These are phyloP conservation scores for Homarus gammarus DNA, from an alignment of 2,888 invertebrate genomes.

Conservation along the genomic window DNA sequence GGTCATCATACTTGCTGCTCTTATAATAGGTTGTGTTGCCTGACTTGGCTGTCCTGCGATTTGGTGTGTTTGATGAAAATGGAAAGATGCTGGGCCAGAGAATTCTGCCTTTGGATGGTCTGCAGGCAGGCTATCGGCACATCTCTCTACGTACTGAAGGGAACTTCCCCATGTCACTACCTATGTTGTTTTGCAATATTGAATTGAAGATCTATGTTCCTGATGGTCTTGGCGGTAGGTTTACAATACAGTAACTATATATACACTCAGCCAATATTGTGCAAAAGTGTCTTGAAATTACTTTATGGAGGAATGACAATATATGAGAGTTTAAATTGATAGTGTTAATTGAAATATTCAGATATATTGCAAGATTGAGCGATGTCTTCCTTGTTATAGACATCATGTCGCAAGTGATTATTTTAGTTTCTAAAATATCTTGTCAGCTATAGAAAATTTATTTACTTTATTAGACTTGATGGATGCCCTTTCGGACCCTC, in stretches of 20 bases:
- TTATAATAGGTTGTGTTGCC: slow-evolving; percentile 89
- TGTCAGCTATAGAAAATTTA: neutral
- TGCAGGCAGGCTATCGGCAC: slow-evolving; percentile 98
- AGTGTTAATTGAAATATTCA: neutral
- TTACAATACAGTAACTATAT: neutral
- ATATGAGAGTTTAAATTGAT: neutral
- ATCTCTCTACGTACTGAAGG: slow-evolving; percentile 98
- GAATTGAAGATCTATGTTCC: slow-evolving; percentile 99
- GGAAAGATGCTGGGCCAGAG: slow-evolving; percentile 97
- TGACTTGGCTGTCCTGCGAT: slow-evolving; percentile 96
- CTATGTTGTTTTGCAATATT: slow-evolving; percentile 99
- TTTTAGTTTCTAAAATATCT: no score
- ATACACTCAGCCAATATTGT: neutral
- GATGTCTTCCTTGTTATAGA: no score
- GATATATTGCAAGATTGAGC: no score
- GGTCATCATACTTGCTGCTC: no score
- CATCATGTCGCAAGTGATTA: no score
- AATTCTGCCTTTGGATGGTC: slow-evolving; percentile 97
- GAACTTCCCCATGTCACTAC: slow-evolving; percentile 98
- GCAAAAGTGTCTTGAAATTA: neutral
- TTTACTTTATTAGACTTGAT: slow-evolving; percentile 89
- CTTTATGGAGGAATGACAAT: neutral
- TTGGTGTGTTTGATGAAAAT: slow-evolving; percentile 99
- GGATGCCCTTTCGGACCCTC: slow-evolving; percentile 97
- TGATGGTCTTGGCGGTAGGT: slow-evolving; percentile 95